phyloP scores from a whole-genome alignment of 2,888 invertebrate species.

The Oithona nana region DNA sequence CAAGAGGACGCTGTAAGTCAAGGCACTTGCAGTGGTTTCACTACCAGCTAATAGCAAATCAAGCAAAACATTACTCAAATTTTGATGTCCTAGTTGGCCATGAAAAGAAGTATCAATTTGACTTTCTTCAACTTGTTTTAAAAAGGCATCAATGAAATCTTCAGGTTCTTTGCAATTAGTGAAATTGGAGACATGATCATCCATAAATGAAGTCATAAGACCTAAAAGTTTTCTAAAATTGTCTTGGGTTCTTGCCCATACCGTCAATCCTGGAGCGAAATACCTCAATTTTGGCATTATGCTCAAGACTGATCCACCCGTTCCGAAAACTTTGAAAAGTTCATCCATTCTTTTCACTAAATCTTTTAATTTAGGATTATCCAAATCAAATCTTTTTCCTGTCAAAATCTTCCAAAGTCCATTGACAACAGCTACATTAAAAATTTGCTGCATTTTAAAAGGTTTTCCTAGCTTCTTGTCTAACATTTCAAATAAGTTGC shows the following conservation, averaged over 20 bases:
- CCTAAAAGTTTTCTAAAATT: not conserved
- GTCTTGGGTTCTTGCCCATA: not conserved
- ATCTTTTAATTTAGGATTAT: not conserved
- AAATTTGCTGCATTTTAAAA: not conserved
- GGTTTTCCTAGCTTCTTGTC: not conserved
- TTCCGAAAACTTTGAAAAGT: not conserved
- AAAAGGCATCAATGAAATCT: conserved; percentile 12
- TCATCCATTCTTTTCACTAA: not conserved
- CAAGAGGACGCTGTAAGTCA: conserved; percentile 2
- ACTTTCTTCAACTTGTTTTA: not conserved
- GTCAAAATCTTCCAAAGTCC: not conserved
- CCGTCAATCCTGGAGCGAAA: not conserved
- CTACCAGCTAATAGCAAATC: conserved; percentile 12
- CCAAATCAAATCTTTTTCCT: not conserved
- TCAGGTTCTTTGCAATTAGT: not conserved
- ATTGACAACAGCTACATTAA: not conserved
- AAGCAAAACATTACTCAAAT: not conserved
- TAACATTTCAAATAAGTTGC: not conserved
- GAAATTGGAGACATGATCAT: conserved; percentile 5
- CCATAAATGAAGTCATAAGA: not conserved
- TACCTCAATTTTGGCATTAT: not conserved
- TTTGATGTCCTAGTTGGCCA: not conserved
- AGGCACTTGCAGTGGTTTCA: conserved; percentile 4
- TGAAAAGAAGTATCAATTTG: not conserved
- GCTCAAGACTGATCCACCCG: not conserved